Evolutionary conservation across 2,888 invertebrate species (phyloP), one percentile per base, ranked within the genome.

Genomic region (Coelopa pilipes): DNA sequence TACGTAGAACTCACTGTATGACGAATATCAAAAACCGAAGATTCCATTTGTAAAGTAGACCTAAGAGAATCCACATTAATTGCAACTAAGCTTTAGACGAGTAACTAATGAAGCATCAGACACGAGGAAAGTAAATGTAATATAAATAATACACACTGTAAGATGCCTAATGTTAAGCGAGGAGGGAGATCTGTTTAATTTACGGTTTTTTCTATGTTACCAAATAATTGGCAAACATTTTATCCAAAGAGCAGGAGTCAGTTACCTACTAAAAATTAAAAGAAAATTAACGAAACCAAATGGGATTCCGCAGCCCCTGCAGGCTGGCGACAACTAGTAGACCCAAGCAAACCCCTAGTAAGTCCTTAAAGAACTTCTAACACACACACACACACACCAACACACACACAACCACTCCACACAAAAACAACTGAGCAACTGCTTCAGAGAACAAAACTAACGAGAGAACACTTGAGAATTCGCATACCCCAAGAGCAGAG

Each of bases 201-300:
- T 76, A 76, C 72, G 74, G 75, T 75, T 76, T 78, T 79, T 79
- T 76, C 72, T 76, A 76, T 76, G 78, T 76, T 80, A 81, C 78
- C 78, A 76, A 81, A 77, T 79, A 82, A 84, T 84, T 84, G 82
- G 84, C 84, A 82, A 82, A 76, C 77, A 76, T 79, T 76, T 76
- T 76, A 75, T 24, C 70, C 62, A 79, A 85, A 85, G 85, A 86
- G 87, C 87, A 86, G 86, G 86, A 86, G 86, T 86, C 86, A 86
- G 86, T 87, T 86, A 87, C 86, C 86, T 86, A 85, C 85, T 85
- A 78, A 77, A 78, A 79, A 76, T 75, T 72, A 71, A 75, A 72
- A 78, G 78, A 76, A 60, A 72, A 76, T 66, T 74, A 62, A 72
- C 76, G 7, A 34, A 76, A 73, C 67, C 67, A 79, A 78, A 74